Evolutionary conservation across 2,797 vertebrate genomes (phyloP).

Genomic region (Sciaenops ocellatus): DNA sequence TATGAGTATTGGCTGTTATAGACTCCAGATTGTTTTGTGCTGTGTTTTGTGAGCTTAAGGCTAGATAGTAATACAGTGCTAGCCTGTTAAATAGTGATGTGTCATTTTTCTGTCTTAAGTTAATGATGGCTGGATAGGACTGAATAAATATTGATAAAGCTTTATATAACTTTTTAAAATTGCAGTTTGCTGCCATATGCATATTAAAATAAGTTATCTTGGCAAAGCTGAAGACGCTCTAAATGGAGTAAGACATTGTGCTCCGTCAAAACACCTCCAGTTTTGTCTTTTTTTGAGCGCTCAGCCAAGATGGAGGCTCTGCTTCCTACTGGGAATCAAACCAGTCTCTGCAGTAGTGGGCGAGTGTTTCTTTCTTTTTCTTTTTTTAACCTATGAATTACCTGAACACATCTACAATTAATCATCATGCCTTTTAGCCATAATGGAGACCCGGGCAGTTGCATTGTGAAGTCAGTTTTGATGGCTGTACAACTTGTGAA

Average conservation of each 20-base stretch:
- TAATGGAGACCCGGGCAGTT: background rate
- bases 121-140: background rate
- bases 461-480: background rate
- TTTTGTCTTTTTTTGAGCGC: background rate
- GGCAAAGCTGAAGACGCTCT: background rate
- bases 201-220: constrained; percentile 5
- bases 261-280: constrained; percentile 8
- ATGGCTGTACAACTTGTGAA: too few species aligned
- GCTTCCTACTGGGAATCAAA: background rate
- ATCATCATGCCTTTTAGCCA: background rate
- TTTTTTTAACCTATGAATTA: constrained; percentile 3
- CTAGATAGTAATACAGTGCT: background rate
- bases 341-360: constrained; percentile 20
- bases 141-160: background rate
- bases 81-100: background rate
- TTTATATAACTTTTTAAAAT: background rate
- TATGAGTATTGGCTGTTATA: too few species aligned
- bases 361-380: background rate
- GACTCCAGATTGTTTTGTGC: background rate
- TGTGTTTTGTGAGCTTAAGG: background rate
- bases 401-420: constrained; percentile 22
- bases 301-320: constrained; percentile 2
- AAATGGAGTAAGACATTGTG: background rate
- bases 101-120: background rate
- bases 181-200: background rate